Base-by-base conservation (phyloP, 2,797 vertebrate species). In the Lutjanus campechanus region DNA sequence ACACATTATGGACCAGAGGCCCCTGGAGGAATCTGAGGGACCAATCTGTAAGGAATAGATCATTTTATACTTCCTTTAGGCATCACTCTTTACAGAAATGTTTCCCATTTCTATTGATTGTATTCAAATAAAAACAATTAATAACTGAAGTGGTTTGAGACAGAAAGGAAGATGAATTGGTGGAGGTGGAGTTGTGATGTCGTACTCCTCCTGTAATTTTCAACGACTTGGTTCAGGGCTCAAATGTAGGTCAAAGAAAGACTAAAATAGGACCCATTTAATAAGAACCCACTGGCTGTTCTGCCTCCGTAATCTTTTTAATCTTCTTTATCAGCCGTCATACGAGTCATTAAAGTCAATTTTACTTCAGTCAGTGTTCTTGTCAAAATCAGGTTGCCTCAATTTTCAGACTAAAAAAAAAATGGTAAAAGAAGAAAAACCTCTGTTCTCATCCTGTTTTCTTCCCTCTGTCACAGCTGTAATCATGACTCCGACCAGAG, bases 1-100 rank as follows among this genome's bases (percentile, higher is more conserved):
- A 73, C 98, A 99, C 93, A 99, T 99, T 74, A 97, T 99, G 97
- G 98, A 99, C 93, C 98, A 99, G 94, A 96, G 97, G 86, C 95
- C 97, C 0, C 88, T 99, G 88, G 98, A 99, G 87, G 98, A 99
- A 94, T 94, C 94, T 1, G 98, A 99, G 89, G 98, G 98, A 17
- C 98, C 98, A n/a, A 97, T 99, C 87, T 91, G 98, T 99, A 95
- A 84, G 92, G 11, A 71, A 11, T 0, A 9, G 3, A 50, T 50
- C 0, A 6, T 25, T 69, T 70, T 11, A 4, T 60, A n/a, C 55
- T 67, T 63, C 2, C 9, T 50, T n/a, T 4, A 50, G 19, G 4
- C 22, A 54, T 50, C 11, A 8, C 11, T 58, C 6, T 47, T n/a
- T 40, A 49, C 4, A 58, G 3, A 69, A 22, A 53, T 7, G 7